These are phyloP conservation scores for Lochmaea capreae DNA, from an alignment of 2,888 invertebrate genomes.

Conservation along the genomic window DNA sequence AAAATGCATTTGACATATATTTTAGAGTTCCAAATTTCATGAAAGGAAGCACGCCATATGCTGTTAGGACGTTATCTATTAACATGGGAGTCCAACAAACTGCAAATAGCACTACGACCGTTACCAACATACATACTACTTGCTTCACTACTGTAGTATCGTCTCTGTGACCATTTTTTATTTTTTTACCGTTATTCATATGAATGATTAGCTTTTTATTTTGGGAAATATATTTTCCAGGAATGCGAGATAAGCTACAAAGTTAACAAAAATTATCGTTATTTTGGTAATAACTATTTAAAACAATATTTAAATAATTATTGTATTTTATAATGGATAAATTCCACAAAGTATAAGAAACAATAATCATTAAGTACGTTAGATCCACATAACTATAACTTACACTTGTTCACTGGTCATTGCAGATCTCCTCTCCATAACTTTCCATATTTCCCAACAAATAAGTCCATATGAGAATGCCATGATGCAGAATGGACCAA, in stretches of 20 bases:
- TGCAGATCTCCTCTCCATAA: slow-evolving; percentile 70
- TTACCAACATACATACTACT: slow-evolving; percentile 81
- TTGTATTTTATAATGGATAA: too few species aligned
- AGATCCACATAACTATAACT: slow-evolving; percentile 49
- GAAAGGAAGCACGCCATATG: slow-evolving; percentile 69
- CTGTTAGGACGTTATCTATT: slow-evolving; percentile 74
- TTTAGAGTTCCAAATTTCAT: slow-evolving; percentile 69
- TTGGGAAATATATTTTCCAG: slow-evolving; percentile 37
- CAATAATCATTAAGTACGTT: too few species aligned
- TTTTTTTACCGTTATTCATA: slow-evolving; percentile 28
- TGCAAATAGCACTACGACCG: slow-evolving; percentile 75
- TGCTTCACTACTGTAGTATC: slow-evolving; percentile 63
- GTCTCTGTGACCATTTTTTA: slow-evolving; percentile 47
- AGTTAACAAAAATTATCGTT: neutral
- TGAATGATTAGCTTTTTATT: slow-evolving; percentile 18
- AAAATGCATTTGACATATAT: slow-evolving; percentile 73
- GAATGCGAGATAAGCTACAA: slow-evolving; percentile 44
- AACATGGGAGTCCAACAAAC: slow-evolving; percentile 78
- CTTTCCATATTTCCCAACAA: slow-evolving; percentile 74
- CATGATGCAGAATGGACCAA: slow-evolving; percentile 75
- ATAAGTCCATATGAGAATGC: slow-evolving; percentile 74
- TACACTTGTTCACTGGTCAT: slow-evolving; percentile 70
- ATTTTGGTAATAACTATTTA: neutral
- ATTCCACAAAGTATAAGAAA: too few species aligned
- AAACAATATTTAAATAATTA: too few species aligned